These are phyloP conservation scores for Uria aalge DNA, from an alignment of 2,113 vertebrate species.

Conservation along the genomic window DNA sequence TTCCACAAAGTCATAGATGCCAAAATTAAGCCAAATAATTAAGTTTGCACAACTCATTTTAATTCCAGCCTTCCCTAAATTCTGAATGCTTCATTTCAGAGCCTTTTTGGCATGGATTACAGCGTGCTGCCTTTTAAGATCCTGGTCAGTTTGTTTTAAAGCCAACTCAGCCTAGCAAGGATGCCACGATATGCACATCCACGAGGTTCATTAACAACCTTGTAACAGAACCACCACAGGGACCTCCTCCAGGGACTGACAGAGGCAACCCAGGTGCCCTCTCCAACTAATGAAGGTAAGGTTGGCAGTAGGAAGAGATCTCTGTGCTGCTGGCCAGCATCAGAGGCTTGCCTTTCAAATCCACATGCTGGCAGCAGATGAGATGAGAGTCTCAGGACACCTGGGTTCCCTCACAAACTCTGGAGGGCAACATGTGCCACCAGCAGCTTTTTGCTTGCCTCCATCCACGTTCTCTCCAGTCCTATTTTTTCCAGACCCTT, in stretches of 20 bases:
- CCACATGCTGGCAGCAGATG: not conserved
- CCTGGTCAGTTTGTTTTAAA: not conserved
- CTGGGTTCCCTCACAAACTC: not conserved
- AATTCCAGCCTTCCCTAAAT: not conserved
- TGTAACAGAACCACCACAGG: not conserved
- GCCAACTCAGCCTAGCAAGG: not conserved
- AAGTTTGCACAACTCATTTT: not conserved
- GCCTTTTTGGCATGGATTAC: not conserved
- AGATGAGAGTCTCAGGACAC: not conserved
- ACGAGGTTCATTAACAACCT: not conserved
- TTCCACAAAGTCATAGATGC: not conserved
- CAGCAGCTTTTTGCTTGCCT: not conserved
- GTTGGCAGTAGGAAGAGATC: not conserved
- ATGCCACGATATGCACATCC: not conserved
- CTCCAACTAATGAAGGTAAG: not conserved
- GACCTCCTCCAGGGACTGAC: not conserved
- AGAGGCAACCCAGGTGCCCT: not conserved
- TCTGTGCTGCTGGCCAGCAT: not conserved
- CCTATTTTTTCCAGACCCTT: not conserved
- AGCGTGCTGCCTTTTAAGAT: not conserved
- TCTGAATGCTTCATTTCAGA: not conserved
- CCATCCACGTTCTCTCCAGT: not conserved
- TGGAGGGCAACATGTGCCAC: not conserved
- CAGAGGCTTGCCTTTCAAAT: not conserved
- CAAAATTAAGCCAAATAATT: slow-evolving; percentile 5